Evolutionary conservation across 2,113 vertebrate genomes (phyloP).

Genomic region (Lipophrys pholis): DNA sequence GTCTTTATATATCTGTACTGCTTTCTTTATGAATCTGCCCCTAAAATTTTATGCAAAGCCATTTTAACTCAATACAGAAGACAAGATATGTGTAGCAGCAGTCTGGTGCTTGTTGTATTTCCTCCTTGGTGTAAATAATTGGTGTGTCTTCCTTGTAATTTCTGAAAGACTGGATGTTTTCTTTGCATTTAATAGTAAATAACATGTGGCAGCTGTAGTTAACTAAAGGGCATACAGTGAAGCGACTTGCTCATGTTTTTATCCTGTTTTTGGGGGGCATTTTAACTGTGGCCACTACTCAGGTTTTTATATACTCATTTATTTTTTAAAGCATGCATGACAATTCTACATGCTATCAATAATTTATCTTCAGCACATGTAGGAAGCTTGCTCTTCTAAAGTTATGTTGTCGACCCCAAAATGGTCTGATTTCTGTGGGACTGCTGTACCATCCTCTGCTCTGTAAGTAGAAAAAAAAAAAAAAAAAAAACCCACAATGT

Average conservation of each 20-base stretch:
- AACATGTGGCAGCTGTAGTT: neutral
- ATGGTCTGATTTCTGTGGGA: conserved; percentile 16
- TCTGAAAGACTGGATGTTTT: conserved; percentile 1
- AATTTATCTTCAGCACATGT: conserved; percentile 52
- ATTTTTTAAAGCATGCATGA: conserved; percentile 58
- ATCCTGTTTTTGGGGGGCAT: conserved; percentile 13
- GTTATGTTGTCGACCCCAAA: conserved; percentile 35
- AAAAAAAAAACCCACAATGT: conserved; percentile 12
- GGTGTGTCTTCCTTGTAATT: conserved; percentile 24
- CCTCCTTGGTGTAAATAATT: conserved; percentile 30
- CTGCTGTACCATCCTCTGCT: neutral
- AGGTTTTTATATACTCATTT: conserved; percentile 39
- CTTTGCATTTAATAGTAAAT: neutral
- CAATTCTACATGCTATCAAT: conserved; percentile 45
- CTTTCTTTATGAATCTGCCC: no score
- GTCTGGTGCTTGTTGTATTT: conserved; percentile 43
- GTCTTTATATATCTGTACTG: conserved; percentile 26
- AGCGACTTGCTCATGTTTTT: neutral
- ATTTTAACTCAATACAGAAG: conserved; percentile 22
- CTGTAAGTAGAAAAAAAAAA: neutral
- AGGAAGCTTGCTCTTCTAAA: conserved; percentile 28
- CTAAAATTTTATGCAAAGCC: conserved; percentile 36
- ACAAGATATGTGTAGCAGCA: conserved; percentile 25
- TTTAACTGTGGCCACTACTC: conserved; percentile 13
- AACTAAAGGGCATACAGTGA: neutral